A percentile compares a stretch with the other conserved stretches of the same genome.
Evolutionary conservation across 2,113 vertebrate genomes (phyloP).

Genomic region (Beaufortia kweichowensis): DNA sequence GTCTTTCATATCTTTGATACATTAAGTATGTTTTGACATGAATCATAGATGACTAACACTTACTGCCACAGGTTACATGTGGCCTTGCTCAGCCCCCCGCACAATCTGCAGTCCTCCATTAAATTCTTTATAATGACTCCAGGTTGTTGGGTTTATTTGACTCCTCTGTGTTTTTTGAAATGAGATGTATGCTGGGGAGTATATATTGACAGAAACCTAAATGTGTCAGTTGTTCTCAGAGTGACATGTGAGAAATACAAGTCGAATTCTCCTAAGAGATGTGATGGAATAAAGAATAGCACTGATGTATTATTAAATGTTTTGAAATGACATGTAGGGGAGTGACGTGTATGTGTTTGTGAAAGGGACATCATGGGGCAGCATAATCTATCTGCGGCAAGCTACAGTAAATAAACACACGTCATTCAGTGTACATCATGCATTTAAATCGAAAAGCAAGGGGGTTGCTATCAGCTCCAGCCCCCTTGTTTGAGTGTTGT

Average conservation of each 20-base stretch:
- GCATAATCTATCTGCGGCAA: constrained; percentile 20
- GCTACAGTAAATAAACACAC: constrained; percentile 51
- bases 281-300: constrained; percentile 31
- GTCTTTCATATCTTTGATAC: constrained; percentile 82
- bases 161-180: constrained; percentile 42
- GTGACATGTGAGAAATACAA: constrained; percentile 40
- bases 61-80: constrained; percentile 42
- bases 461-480: constrained; percentile 75
- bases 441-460: constrained; percentile 59
- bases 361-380: constrained; percentile 53
- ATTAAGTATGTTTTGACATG: constrained; percentile 51
- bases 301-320: constrained; percentile 46
- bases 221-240: constrained; percentile 40
- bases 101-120: constrained; percentile 11
- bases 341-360: not conserved
- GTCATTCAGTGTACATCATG: constrained; percentile 47
- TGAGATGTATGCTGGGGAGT: constrained; percentile 11
- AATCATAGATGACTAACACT: constrained; percentile 51
- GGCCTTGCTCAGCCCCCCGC: constrained; percentile 25
- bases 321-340: constrained; percentile 22
- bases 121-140: constrained; percentile 52
- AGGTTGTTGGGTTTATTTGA: constrained; percentile 50
- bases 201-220: constrained; percentile 34
- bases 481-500: constrained; percentile 76
- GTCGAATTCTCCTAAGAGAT: constrained; percentile 36